Conservation (phyloP, 2,113 vertebrate genomes). For the Pedetes capensis region DNA sequence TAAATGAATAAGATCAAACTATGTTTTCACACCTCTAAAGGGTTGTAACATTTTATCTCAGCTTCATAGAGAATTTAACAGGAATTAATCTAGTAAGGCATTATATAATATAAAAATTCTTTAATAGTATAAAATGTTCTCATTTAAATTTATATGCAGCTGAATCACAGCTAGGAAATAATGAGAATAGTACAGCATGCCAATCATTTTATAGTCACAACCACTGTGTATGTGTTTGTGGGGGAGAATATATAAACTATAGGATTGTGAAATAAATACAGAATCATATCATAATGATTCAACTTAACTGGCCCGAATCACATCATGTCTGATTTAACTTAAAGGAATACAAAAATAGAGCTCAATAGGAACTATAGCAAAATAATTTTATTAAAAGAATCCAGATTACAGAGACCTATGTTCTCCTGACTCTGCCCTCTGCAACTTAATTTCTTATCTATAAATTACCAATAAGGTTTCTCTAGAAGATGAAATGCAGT, state of each 20-base stretch:
- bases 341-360: neutral
- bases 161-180: neutral
- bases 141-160: neutral
- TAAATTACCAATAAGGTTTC: neutral
- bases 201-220: neutral
- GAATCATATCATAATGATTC: too few relatives aligned
- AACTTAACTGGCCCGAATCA: too few relatives aligned
- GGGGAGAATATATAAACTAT: neutral
- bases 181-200: neutral
- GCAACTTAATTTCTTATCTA: conserved; percentile 6
- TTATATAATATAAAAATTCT: neutral
- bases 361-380: neutral
- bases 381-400: neutral
- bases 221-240: neutral
- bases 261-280: neutral
- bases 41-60: neutral
- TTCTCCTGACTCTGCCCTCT: neutral
- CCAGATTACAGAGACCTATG: neutral
- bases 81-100: conserved; percentile 6
- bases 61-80: conserved; percentile 29
- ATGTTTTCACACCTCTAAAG: conserved; percentile 35
- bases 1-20: conserved; percentile 21
- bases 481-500: neutral
- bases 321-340: neutral
- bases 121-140: neutral